Evolutionary conservation across 2,797 vertebrate genomes (phyloP).

Genomic region (Dendrocincla tyrannina): DNA sequence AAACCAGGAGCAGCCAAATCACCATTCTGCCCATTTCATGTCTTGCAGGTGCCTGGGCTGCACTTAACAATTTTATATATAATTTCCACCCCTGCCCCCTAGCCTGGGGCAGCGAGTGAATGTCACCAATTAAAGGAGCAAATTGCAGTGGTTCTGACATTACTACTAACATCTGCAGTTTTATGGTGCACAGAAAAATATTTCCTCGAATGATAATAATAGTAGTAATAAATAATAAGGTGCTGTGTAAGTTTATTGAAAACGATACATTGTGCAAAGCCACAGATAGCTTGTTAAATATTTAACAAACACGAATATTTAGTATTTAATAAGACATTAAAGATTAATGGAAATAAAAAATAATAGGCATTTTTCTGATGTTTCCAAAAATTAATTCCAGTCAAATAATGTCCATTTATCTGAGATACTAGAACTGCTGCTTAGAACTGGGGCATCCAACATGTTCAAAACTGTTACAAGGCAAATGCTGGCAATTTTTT

Average conservation of each 20-base stretch:
- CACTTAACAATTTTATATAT: neutral
- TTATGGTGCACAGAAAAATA: conserved; percentile 3
- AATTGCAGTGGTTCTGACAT: neutral
- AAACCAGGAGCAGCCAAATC: neutral
- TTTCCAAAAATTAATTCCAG: neutral
- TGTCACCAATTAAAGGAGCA: neutral
- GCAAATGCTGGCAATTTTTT: neutral
- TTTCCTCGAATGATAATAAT: conserved; percentile 12
- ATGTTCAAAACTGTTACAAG: neutral
- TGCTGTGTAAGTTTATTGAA: conserved; percentile 42
- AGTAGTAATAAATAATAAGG: neutral
- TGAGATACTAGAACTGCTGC: neutral
- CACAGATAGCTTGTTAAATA: conserved; percentile 52
- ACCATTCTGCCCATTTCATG: neutral
- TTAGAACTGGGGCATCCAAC: neutral
- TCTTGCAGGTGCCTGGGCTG: neutral
- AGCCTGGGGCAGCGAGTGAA: neutral
- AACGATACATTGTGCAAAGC: conserved; percentile 42
- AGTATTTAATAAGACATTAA: conserved; percentile 55
- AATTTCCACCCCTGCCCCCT: neutral
- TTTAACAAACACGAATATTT: conserved; percentile 62
- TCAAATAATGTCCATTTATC: neutral
- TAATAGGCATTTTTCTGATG: conserved; percentile 2
- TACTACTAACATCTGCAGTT: neutral
- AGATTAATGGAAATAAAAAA: conserved; percentile 39